Evolutionary conservation across 2,113 vertebrate species (phyloP).

Genomic region (Gavia stellata): DNA sequence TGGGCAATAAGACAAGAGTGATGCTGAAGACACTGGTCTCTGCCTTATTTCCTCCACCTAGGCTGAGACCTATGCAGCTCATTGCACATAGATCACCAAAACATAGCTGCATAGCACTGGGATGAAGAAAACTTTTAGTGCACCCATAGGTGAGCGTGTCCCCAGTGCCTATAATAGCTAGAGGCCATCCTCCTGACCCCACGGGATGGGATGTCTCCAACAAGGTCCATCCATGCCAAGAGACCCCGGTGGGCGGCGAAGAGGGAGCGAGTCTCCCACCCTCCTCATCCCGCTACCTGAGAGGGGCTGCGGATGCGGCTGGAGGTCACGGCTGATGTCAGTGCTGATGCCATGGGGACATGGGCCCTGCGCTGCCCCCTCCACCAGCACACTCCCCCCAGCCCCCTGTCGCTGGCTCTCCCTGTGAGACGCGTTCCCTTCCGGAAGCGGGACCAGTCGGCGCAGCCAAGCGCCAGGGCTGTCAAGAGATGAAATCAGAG

Average conservation of each 20-base stretch:
- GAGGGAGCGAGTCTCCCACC: fast-evolving
- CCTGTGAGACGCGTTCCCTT: not conserved
- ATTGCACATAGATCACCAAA: not conserved
- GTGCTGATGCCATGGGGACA: not conserved
- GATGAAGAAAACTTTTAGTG: not conserved
- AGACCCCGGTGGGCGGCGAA: fast-evolving
- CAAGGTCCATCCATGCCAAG: not conserved
- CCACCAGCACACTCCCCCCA: fast-evolving
- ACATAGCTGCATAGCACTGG: not conserved
- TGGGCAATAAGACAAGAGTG: not conserved
- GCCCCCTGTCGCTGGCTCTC: not conserved
- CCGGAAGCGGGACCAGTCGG: not conserved
- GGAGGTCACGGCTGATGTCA: not conserved
- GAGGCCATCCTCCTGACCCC: not conserved
- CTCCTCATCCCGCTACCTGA: not conserved
- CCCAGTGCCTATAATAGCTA: not conserved
- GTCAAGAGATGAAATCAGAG: constrained; percentile 59
- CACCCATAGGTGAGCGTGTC: fast-evolving
- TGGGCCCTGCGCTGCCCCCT: fast-evolving
- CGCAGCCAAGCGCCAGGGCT: constrained; percentile 9
- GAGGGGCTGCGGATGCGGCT: fast-evolving
- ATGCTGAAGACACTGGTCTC: not conserved
- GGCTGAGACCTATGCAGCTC: not conserved
- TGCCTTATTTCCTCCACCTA: not conserved
- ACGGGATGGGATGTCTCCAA: fast-evolving